Evolutionary conservation across 2,888 invertebrate species (phyloP).

Genomic region (Caenorhabditis sp.): DNA sequence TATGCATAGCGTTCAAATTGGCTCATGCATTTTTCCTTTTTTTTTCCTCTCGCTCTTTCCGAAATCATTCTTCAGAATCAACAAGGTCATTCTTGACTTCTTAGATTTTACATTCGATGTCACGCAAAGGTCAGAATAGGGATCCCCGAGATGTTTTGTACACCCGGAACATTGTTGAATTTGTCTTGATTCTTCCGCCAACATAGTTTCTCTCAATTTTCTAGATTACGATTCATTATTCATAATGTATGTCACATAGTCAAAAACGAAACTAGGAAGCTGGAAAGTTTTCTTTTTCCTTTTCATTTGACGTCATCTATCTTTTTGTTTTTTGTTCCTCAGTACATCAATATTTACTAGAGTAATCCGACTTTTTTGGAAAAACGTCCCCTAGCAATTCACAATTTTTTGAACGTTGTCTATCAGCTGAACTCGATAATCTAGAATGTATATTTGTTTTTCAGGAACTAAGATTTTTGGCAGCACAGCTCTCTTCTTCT

Average conservation of each 20-base stretch:
- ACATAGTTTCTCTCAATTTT: slow-evolving; percentile 17
- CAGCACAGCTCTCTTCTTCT: slow-evolving; percentile 15
- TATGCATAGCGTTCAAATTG: slow-evolving; percentile 56
- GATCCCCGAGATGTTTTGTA: background rate
- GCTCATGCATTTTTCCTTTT: slow-evolving; percentile 44
- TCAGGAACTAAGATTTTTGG: slow-evolving; percentile 17
- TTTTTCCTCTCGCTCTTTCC: background rate
- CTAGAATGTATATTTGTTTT: slow-evolving; percentile 36
- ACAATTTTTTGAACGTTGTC: background rate
- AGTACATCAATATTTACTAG: slow-evolving; percentile 39
- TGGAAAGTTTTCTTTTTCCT: slow-evolving; percentile 18
- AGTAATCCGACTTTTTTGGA: slow-evolving; percentile 1
- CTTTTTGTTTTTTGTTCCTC: background rate
- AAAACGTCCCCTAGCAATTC: slow-evolving; percentile 11
- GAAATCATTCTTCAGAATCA: slow-evolving; percentile 35
- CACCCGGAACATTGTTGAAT: slow-evolving; percentile 19
- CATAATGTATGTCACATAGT: slow-evolving; percentile 20
- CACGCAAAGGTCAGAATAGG: slow-evolving; percentile 33
- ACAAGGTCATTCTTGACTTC: slow-evolving; percentile 27
- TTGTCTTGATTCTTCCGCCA: background rate
- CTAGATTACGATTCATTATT: slow-evolving; percentile 49
- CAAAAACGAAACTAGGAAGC: slow-evolving; percentile 25
- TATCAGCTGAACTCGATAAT: background rate
- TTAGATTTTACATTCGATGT: slow-evolving; percentile 38
- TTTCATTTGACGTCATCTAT: slow-evolving; percentile 39